Evolutionary conservation across 2,113 vertebrate genomes (phyloP), one percentile per base, ranked within the genome.

Genomic region (Nettapus auritus): DNA sequence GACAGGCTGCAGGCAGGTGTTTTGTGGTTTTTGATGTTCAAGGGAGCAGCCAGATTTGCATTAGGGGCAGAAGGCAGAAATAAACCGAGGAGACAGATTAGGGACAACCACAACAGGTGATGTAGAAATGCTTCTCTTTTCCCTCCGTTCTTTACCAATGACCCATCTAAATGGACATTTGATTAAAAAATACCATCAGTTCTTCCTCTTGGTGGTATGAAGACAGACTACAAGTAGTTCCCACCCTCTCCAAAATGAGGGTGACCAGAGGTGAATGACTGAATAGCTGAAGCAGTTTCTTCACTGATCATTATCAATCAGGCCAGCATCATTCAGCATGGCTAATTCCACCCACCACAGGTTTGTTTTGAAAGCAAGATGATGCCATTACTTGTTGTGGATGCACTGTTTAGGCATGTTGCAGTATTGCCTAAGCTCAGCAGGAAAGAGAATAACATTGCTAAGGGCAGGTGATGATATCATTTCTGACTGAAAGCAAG

Each of bases 301-400:
- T 93, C 77, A 82, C 74, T 69, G 94, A 96, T 96, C 2, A 0
- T 73, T 95, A 95, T 96, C 93, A 87, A 59, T 40, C 85, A 90
- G 86, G 83, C 59, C 86, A 67, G 38, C 82, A 84, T 85, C 78
- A 90, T 57, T 85, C 57, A 9, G 63, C 89, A 66, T 52, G 88
- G 67, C 89, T 95, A 78, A 91, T 96, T 94, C 93, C 95, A 93
- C 97, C 95, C 92, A 95, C 93, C 81, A 90, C 55, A 31, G 91
- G 75, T 74, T 90, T 95, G 88, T 97, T 97, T 97, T 97, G 95
- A 97, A 97, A 94, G 95, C 89, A 97, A 82, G 93, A 60, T 92
- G 90, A 95, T 94, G 82, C 92, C 92, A 92, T 90, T 93, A 92
- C 86, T 94, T 92, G 89, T 93, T 92, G 85, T 94, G 95, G 89